Base-by-base conservation (phyloP, 2,888 invertebrate species). In the Poecilobothrus nobilitatus region DNA sequence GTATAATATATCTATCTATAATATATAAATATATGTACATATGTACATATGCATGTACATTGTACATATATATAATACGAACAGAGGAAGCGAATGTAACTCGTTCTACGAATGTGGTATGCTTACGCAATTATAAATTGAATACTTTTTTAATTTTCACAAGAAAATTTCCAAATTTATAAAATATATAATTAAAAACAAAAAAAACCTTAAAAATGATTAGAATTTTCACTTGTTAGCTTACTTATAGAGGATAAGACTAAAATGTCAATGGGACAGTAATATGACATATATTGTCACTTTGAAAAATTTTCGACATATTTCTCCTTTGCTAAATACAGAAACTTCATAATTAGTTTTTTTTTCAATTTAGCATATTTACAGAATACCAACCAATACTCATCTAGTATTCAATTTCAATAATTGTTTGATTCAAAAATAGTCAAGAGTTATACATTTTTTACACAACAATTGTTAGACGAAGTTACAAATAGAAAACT, bases 71-170 rank as follows among this genome's bases (percentile, higher is more conserved):
- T 41, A 53, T 53, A 18, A 53, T 18, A 53, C 18, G 12, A 53
- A 18, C 53, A 53, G 6, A 44, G 12, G 44, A 44, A 53, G 53
- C 53, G 53, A 53, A 53, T 53, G 53, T 53, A 53, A 53, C 37
- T 53, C 53, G 53, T 53, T 53, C 6, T 53, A 15, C 53, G 53
- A 53, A 6, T 53, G 53, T 53, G 18, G 18, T 53, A 18, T 53
- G 53, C 53, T 53, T 53, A 53, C 53, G 53, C 53, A 53, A 53
- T 53, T 53, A 18, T 53, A 53, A n/a, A 53, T 27, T 53, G 53
- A 12, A n/a, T 53, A 18, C 41, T 53, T 53, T 53, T n/a, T 12
- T 53, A 6, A 18, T 53, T 12, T 53, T 15, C 53, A 53, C 2
- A 12, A 10, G 9, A 37, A 37, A 12, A 37, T 37, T 37, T 37